Evolutionary conservation across 1,140 invertebrate genomes (phyloP), one percentile per base, ranked within the genome.

Genomic region (Chrysoperla carnea): DNA sequence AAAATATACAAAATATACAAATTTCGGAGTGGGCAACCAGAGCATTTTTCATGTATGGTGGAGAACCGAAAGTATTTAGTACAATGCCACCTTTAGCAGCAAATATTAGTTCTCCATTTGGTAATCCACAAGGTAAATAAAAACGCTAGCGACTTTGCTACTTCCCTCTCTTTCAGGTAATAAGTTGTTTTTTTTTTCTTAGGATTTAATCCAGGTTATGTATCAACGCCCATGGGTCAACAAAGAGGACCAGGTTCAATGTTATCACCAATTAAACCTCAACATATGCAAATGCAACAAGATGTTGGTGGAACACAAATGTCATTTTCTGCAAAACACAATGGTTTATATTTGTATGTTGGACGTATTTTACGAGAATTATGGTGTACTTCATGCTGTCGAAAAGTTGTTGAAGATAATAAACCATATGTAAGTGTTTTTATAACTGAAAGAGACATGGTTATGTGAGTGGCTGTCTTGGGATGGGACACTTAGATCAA

Each of bases 11-110:
- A 47, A 80, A 81, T 45, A 70, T 73, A 27, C 77, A 86, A 52
- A 66, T 88, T 0, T 72, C 77, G 35, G 83, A 94, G 52, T 86
- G 84, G 78, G 91, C 92, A 4, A 82, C 83, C 1, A 74, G 86
- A 54, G 90, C 91, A 0, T 93, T 95, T 58, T 90, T 95, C 54
- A 61, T 90, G 43, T 93, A 91, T 60, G 91, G 92, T 29, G 83
- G 82, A 8, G 87, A 92, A 52, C 71, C 69, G 6, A 57, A 59
- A 44, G 33, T 52, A 12, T 33, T 31, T n/a, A 33, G 15, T 12
- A 27, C 17, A 23, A 28, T 14, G 12, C 23, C 29, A 33, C 6
- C 11, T 28, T 11, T 13, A 33, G 12, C 15, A 14, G 8, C 11
- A 13, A 12, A 37, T 37, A 8, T 8, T 12, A 15, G 12, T 23